A percentile compares a stretch with the other conserved stretches of the same genome.
phyloP scores from a whole-genome alignment of 2,797 vertebrate genomes.

The Eulemur albifrons region DNA sequence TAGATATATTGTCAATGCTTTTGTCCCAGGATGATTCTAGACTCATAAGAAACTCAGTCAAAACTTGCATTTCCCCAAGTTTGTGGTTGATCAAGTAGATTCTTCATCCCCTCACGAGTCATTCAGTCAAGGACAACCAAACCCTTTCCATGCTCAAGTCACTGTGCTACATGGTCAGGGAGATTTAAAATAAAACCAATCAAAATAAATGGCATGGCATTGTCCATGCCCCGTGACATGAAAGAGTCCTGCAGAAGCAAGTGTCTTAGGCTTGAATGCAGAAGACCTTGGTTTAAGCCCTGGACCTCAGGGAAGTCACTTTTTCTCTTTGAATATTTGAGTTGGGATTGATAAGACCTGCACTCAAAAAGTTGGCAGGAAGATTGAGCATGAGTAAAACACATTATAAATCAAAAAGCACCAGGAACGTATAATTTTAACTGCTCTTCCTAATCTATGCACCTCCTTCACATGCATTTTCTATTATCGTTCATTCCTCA shows the following conservation, averaged over 20 bases:
- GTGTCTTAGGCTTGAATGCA: not conserved
- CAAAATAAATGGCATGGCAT: not conserved
- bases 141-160: not conserved
- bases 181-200: not conserved
- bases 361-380: not conserved
- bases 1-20: not conserved
- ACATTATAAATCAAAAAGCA: not conserved
- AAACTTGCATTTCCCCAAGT: not conserved
- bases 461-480: not conserved
- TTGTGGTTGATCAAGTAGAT: not conserved
- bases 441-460: not conserved
- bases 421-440: not conserved
- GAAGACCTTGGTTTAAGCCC: not conserved
- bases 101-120: not conserved
- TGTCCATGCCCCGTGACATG: not conserved
- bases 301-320: not conserved
- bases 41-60: not conserved
- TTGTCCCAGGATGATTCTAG: not conserved
- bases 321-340: not conserved
- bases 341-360: not conserved
- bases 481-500: not conserved
- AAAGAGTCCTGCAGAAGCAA: not conserved
- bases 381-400: not conserved
- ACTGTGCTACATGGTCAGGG: not conserved
- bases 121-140: slow-evolving; percentile 1